These are phyloP conservation scores for Corticium candelabrum DNA, from an alignment of 37 sponge, comb jelly and placozoan species.

Conservation along the genomic window DNA sequence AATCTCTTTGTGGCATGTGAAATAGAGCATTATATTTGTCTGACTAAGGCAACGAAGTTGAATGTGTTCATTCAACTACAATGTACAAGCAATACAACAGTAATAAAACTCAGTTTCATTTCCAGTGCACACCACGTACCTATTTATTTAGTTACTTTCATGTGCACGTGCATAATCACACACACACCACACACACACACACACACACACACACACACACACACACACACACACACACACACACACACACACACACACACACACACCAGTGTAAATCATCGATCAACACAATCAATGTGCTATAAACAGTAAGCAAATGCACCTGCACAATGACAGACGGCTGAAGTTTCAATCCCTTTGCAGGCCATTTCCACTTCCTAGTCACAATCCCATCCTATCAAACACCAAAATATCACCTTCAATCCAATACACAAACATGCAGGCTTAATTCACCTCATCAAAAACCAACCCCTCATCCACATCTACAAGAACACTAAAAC, in stretches of 20 bases:
- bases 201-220: too few species aligned
- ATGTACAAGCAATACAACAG: background rate
- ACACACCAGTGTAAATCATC: conserved; percentile 8
- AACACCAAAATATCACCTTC: conserved; percentile 9
- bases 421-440: background rate
- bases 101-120: background rate
- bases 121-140: background rate
- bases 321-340: conserved; percentile 35
- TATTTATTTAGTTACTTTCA: too few species aligned
- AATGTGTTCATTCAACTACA: conserved; percentile 44
- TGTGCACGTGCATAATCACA: too few species aligned
- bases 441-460: conserved; percentile 44
- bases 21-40: conserved; percentile 37
- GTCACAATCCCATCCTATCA: conserved; percentile 48
- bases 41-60: conserved; percentile 44
- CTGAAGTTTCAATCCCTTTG: conserved; percentile 31
- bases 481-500: conserved; percentile 27
- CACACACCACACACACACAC: too few species aligned
- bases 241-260: too few species aligned
- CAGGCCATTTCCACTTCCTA: conserved; percentile 71
- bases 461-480: conserved; percentile 38
- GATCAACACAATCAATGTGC: too few species aligned
- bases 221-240: too few species aligned
- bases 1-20: conserved; percentile 35
- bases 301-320: too few species aligned